Evolutionary conservation across 2,888 invertebrate species (phyloP).

Genomic region (Polylopha cassiicola): DNA sequence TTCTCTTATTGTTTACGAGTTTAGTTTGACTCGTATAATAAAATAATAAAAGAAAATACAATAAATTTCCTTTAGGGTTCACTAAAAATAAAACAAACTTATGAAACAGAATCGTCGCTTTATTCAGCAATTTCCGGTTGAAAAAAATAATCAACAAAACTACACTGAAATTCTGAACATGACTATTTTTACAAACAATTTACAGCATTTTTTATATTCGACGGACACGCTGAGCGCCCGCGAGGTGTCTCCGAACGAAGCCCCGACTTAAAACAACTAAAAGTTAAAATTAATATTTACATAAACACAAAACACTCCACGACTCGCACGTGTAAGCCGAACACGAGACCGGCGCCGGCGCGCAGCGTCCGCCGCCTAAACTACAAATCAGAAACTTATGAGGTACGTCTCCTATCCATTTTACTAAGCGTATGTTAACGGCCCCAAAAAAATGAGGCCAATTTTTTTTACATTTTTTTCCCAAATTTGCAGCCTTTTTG

Average conservation of each 20-base stretch:
- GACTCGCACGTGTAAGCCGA: constrained; percentile 35
- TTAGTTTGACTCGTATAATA: background rate
- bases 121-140: constrained; percentile 73
- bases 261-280: constrained; percentile 34
- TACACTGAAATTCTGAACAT: constrained; percentile 72
- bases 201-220: constrained; percentile 56
- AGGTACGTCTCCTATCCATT: constrained; percentile 66
- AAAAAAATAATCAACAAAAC: constrained; percentile 73
- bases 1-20: background rate
- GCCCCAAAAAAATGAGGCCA: constrained; percentile 64
- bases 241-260: constrained; percentile 34
- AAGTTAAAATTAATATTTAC: constrained; percentile 58
- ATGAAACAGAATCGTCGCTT: constrained; percentile 74
- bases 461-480: constrained; percentile 67
- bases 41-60: background rate
- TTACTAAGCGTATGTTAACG: constrained; percentile 74
- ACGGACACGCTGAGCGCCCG: constrained; percentile 40
- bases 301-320: constrained; percentile 42
- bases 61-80: background rate
- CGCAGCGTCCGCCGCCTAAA: constrained; percentile 33
- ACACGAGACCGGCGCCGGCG: constrained; percentile 34
- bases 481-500: constrained; percentile 69
- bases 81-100: constrained; percentile 50
- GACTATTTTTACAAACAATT: constrained; percentile 75
- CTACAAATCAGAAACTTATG: constrained; percentile 64